Evolutionary conservation across 2,113 vertebrate genomes (phyloP).

Genomic region (Brachyhypopomus occidentalis): DNA sequence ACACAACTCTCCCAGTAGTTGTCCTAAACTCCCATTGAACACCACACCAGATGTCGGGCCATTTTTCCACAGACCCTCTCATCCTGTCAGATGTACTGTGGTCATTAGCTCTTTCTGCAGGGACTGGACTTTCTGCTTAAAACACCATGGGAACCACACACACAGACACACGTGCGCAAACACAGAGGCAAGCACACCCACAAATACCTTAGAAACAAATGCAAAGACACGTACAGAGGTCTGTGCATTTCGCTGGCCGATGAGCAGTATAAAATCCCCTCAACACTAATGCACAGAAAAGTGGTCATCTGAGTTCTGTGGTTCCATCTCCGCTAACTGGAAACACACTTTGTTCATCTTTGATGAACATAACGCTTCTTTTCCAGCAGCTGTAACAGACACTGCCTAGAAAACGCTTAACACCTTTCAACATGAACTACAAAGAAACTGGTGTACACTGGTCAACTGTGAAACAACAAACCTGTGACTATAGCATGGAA

Average conservation of each 20-base stretch:
- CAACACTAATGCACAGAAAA: slow-evolving; percentile 3
- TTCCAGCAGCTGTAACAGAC: neutral
- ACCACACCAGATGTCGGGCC: neutral
- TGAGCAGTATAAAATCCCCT: slow-evolving; percentile 18
- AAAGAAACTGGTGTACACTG: neutral
- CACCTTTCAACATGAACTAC: neutral
- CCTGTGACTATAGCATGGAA: neutral
- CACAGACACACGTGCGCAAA: slow-evolving; percentile 8
- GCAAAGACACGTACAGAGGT: neutral
- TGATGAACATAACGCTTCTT: neutral
- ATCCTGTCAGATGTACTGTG: neutral
- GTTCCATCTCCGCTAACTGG: neutral
- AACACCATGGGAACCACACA: neutral
- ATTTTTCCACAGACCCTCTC: neutral
- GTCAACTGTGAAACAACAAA: neutral
- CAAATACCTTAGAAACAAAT: neutral
- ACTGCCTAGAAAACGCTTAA: neutral
- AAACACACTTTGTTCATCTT: neutral
- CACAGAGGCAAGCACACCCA: neutral
- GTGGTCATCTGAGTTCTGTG: neutral
- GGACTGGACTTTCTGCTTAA: neutral
- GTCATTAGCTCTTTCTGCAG: neutral
- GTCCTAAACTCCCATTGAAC: neutral
- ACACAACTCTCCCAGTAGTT: neutral
- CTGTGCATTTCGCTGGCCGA: neutral